Evolutionary conservation across 2,113 vertebrate species (phyloP).

Genomic region (Cavia porcellus): DNA sequence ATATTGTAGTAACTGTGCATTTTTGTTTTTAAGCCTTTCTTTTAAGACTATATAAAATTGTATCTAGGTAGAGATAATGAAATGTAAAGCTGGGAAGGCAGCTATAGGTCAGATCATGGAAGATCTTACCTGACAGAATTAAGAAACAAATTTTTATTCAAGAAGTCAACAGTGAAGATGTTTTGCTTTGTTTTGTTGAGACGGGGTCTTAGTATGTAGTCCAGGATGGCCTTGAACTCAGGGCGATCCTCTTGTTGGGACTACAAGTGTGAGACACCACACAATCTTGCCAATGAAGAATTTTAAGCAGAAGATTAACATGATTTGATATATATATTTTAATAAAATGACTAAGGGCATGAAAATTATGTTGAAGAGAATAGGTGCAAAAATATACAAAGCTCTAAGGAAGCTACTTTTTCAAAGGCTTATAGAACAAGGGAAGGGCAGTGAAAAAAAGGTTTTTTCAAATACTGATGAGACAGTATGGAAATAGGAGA

Average conservation of each 20-base stretch:
- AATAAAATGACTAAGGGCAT: constrained; percentile 31
- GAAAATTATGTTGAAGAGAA: neutral
- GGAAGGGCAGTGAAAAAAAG: neutral
- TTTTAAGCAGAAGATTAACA: constrained; percentile 43
- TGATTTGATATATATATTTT: neutral
- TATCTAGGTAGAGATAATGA: neutral
- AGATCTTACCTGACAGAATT: neutral
- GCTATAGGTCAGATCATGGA: neutral
- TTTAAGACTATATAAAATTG: neutral
- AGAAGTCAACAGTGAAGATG: neutral
- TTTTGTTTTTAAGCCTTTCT: constrained; percentile 1
- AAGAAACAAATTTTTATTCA: neutral
- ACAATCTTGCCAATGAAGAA: neutral
- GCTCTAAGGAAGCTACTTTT: neutral
- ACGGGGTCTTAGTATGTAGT: neutral
- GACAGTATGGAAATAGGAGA: neutral
- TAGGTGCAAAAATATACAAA: neutral
- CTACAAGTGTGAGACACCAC: neutral
- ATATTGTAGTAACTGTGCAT: neutral
- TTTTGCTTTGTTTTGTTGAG: neutral
- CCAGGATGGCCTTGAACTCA: neutral
- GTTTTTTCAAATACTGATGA: neutral
- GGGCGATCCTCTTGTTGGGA: neutral
- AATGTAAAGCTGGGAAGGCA: neutral
- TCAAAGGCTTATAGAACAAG: constrained; percentile 48